phyloP scores from a whole-genome alignment of 2,113 vertebrate species.

The Perognathus longimembris region DNA sequence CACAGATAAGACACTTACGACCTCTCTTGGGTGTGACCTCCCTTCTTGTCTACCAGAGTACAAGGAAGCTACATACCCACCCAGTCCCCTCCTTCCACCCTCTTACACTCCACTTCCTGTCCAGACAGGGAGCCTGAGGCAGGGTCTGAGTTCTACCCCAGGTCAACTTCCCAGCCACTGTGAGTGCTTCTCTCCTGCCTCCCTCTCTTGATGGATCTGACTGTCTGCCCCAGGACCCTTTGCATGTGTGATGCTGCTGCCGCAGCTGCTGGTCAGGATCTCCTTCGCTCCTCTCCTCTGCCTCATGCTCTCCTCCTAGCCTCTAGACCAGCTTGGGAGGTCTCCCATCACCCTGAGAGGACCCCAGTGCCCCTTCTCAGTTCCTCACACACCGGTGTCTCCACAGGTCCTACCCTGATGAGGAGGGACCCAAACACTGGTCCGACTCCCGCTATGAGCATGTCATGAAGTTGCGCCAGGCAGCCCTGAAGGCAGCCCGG shows the following conservation, averaged over 20 bases:
- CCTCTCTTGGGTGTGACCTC: no score
- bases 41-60: no score
- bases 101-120: no score
- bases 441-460: slow-evolving; percentile 91
- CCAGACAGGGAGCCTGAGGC: no score
- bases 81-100: no score
- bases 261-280: no score
- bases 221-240: not conserved
- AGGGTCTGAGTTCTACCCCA: no score
- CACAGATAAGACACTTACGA: no score
- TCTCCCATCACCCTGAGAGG: not conserved
- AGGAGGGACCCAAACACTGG: slow-evolving; percentile 94
- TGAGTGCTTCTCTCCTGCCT: not conserved
- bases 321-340: not conserved
- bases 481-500: slow-evolving; percentile 90
- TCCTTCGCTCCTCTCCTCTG: no score
- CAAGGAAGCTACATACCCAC: no score
- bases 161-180: no score
- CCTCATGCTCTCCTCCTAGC: not conserved
- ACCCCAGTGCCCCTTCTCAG: not conserved
- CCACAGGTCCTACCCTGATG: slow-evolving; percentile 86
- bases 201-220: no score
- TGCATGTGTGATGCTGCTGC: not conserved
- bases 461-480: slow-evolving; percentile 94
- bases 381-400: not conserved